These are phyloP conservation scores for Epistrophe eligans DNA, from an alignment of 2,888 invertebrate genomes.

Conservation along the genomic window DNA sequence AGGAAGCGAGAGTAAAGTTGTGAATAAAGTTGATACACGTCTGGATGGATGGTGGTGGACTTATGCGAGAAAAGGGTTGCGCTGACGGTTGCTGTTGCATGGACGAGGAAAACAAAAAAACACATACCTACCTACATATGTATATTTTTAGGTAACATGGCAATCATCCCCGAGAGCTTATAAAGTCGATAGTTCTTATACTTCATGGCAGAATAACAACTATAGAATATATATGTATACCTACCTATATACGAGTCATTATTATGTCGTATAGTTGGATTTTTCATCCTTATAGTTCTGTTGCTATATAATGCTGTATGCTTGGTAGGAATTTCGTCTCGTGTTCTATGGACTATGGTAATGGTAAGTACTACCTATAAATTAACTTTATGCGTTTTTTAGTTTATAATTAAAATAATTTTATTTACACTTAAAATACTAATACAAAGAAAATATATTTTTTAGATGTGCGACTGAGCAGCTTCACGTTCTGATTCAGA, in stretches of 20 bases:
- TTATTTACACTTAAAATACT: too few relatives aligned
- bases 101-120: conserved; percentile 21
- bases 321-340: background rate
- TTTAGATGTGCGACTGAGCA: too few relatives aligned
- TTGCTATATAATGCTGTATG: background rate
- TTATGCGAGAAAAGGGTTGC: conserved; percentile 64
- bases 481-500: too few relatives aligned
- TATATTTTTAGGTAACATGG: background rate
- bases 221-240: background rate
- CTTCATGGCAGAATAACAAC: conserved; percentile 17
- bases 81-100: conserved; percentile 17
- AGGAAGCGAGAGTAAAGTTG: conserved; percentile 48
- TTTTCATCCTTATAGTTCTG: conserved; percentile 58
- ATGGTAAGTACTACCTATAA: too few relatives aligned
- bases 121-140: too few relatives aligned
- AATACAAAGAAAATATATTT: too few relatives aligned
- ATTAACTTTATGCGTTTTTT: too few relatives aligned
- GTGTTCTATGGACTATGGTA: background rate
- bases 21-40: conserved; percentile 50
- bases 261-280: conserved; percentile 48
- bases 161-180: conserved; percentile 25
- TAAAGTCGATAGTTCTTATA: conserved; percentile 54
- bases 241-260: too few relatives aligned
- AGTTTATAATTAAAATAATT: too few relatives aligned
- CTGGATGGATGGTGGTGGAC: conserved; percentile 56